Percentiles rank a stretch among this genome's conserved stretches.
These are phyloP conservation scores for Larimichthys crocea DNA, from an alignment of 2,113 vertebrate genomes.

Conservation along the genomic window DNA sequence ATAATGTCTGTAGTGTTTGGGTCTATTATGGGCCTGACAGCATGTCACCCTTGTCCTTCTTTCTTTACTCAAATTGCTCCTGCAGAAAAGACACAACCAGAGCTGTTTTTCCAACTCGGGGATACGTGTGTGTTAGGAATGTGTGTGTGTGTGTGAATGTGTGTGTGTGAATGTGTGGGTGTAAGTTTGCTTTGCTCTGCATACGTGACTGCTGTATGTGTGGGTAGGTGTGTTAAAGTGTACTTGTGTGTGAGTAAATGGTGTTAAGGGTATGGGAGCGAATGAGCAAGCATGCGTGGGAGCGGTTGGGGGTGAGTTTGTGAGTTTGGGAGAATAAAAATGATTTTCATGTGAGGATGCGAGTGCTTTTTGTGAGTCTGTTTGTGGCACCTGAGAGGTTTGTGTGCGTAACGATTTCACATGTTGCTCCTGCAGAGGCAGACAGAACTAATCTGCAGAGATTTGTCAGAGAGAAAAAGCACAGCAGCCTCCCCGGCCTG, in stretches of 20 bases:
- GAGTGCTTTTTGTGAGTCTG: not conserved
- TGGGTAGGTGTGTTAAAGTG: conserved; percentile 5
- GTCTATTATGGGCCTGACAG: conserved; percentile 45
- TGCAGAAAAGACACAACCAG: conserved; percentile 3
- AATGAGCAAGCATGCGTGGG: conserved; percentile 6
- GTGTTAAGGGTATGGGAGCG: not conserved
- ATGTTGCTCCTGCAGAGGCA: conserved; percentile 46
- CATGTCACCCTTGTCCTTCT: conserved; percentile 10
- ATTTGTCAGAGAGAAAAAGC: conserved; percentile 39
- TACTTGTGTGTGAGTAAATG: conserved; percentile 25
- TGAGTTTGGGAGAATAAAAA: conserved; percentile 1
- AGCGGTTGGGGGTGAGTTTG: not conserved
- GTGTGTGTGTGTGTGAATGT: not conserved
- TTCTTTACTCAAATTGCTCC: conserved; percentile 44
- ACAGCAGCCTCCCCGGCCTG: conserved; percentile 4
- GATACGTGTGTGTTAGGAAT: not conserved
- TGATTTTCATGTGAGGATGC: not conserved
- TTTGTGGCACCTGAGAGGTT: conserved; percentile 8
- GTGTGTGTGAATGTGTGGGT: conserved; percentile 2
- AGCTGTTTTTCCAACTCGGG: conserved; percentile 5
- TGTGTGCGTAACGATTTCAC: conserved; percentile 12
- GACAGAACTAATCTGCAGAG: conserved; percentile 56
- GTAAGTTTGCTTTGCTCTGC: conserved; percentile 11
- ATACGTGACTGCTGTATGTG: conserved; percentile 7
- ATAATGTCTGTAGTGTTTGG: conserved; percentile 44